phyloP scores from a whole-genome alignment of 2,113 vertebrate genomes.

The Chaetodon trifascialis region DNA sequence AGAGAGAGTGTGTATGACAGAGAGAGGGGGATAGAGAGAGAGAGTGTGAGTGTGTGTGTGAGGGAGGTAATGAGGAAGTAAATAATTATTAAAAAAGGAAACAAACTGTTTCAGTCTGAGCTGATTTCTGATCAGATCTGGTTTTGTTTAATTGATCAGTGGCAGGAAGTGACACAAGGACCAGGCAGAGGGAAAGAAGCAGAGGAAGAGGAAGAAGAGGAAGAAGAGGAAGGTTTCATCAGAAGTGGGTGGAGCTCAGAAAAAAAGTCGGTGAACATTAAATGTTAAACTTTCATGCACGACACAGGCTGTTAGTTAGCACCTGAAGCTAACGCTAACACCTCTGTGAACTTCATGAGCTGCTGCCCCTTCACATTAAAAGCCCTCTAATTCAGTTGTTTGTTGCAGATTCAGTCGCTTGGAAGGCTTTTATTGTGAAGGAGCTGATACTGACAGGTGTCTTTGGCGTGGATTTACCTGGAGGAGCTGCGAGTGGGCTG shows the following conservation, averaged over 20 bases:
- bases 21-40: too few species aligned
- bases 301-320: background rate
- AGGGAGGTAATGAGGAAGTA: background rate
- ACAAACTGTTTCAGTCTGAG: too few species aligned
- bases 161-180: slow-evolving; percentile 6
- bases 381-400: background rate
- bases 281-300: too few species aligned
- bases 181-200: background rate
- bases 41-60: too few species aligned
- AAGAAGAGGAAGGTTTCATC: background rate
- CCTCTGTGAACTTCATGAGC: background rate
- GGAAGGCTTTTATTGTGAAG: background rate
- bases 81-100: background rate
- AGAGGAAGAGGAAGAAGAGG: background rate
- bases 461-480: slow-evolving; percentile 41
- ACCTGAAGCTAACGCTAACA: background rate
- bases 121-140: background rate
- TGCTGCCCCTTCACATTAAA: slow-evolving; percentile 2
- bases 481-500: background rate
- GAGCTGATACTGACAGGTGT: background rate
- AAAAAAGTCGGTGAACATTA: too few species aligned
- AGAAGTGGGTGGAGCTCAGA: background rate
- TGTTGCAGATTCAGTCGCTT: background rate
- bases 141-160: background rate
- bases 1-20: too few species aligned